Percentiles rank a stretch among this genome's conserved stretches.
phyloP scores from a whole-genome alignment of 2,113 vertebrate species.

The Hippolais icterina region DNA sequence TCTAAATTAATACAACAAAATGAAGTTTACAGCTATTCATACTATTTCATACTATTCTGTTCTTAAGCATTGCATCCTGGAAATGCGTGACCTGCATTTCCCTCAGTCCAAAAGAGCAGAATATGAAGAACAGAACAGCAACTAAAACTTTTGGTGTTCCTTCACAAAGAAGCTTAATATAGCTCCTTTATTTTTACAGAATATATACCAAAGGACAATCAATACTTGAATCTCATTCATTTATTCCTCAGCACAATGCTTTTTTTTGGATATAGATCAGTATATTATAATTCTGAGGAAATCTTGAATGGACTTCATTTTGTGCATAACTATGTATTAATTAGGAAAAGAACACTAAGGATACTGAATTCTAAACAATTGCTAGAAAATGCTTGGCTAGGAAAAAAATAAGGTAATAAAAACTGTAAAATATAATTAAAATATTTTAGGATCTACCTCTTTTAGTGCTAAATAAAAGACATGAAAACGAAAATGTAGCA shows the following conservation, averaged over 20 bases:
- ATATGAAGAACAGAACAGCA: neutral
- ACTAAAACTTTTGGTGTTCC: neutral
- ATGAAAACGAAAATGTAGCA: constrained; percentile 15
- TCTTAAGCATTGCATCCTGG: neutral
- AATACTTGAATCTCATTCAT: neutral
- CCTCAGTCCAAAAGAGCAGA: neutral
- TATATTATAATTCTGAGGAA: neutral
- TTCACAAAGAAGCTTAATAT: neutral
- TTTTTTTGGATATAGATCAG: neutral
- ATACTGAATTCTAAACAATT: neutral
- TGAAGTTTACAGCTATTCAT: neutral
- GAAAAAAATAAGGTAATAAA: constrained; percentile 10
- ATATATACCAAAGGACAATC: neutral
- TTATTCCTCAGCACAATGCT: neutral
- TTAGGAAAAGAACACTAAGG: neutral
- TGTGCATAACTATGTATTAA: neutral
- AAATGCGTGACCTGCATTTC: neutral
- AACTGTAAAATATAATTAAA: constrained; percentile 40
- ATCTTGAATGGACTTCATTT: neutral
- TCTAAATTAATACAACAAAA: neutral
- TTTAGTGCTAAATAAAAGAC: constrained; percentile 43
- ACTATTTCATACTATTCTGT: neutral
- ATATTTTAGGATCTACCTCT: constrained; percentile 7
- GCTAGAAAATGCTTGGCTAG: constrained; percentile 1
- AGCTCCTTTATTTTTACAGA: neutral